These are phyloP conservation scores for Pangasianodon gigas DNA, from an alignment of 2,113 vertebrate genomes.

Conservation along the genomic window DNA sequence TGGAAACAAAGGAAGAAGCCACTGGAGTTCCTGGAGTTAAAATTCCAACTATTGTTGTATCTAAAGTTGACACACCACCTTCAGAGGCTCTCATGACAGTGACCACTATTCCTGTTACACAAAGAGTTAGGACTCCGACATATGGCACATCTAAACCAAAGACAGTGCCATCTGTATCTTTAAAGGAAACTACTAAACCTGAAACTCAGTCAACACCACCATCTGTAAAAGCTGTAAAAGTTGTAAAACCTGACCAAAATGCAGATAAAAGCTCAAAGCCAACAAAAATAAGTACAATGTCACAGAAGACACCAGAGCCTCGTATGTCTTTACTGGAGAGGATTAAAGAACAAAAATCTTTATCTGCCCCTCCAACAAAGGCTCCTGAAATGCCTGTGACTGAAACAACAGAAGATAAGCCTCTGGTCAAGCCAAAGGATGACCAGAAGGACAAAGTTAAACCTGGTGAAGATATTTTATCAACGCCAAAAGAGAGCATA, in stretches of 20 bases:
- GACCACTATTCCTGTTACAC: conserved; percentile 34
- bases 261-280: conserved; percentile 25
- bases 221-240: conserved; percentile 53
- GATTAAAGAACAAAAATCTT: conserved; percentile 42
- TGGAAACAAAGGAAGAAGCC: conserved; percentile 22
- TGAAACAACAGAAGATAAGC: conserved; percentile 37
- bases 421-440: conserved; percentile 38
- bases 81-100: conserved; percentile 33
- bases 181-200: conserved; percentile 40
- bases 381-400: conserved; percentile 35
- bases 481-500: conserved; percentile 19
- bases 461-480: conserved; percentile 45
- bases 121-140: conserved; percentile 44
- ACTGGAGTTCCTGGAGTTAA: conserved; percentile 50
- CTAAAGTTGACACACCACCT: conserved; percentile 42
- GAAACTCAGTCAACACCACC: conserved; percentile 48
- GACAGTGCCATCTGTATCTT: conserved; percentile 47
- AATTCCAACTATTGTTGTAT: conserved; percentile 53
- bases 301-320: conserved; percentile 41
- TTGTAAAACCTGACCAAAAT: conserved; percentile 61
- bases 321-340: conserved; percentile 42
- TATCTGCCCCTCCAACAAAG: conserved; percentile 19
- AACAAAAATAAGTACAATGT: conserved; percentile 50
- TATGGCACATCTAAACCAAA: conserved; percentile 57
- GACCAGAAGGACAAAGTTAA: conserved; percentile 47